Base-by-base conservation (phyloP, 2,888 invertebrate genomes). In the Eristalis tenax region DNA sequence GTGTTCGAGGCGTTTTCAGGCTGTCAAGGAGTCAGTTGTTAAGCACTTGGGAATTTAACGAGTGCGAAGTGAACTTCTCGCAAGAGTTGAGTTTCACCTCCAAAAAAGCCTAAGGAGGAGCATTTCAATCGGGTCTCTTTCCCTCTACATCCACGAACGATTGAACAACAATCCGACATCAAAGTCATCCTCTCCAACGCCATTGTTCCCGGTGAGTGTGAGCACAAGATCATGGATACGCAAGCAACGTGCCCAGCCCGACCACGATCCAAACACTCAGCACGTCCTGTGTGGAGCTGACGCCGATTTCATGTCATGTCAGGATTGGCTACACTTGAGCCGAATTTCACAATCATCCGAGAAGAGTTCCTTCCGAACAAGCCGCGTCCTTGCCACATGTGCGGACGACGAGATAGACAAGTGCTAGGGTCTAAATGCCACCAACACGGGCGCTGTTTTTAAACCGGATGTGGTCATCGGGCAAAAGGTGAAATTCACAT, bases 181-280 rank as follows among this genome's bases (percentile, higher is more conserved):
- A 98, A 98, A 93, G 97, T 97, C 10, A 98, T 99, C 90, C 94
- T 99, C n/a, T 99, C 99, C 2, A 99, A 99, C 93, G 99, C 99
- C 0, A 99, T 99, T 93, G 99, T 98, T 5, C 99, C 99, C 0
- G 99, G 99, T 6, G 99, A 99, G 93, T 99, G 99, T 0, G 99
- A 99, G 93, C 99, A 99, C 93, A 99, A 99, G 94, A 99, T 99
- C 90, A 99, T 99, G 99, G 99, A 99, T 99, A 90, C 95, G 99
- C n/a, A 96, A 96, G 90, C 99, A 99, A 93, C 95, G 99, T 93
- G 97, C 97, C 10, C 98, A 98, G 92, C 98, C 98, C 0, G 97
- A 97, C 92, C 99, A 99, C 93, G 98, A 99, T 93, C 98, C 99
- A 0, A 99, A 99, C 93, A 99, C 99, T 0, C 97, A 97, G 89